These are phyloP conservation scores for Ascaphus truei DNA, from an alignment of 2,113 vertebrate species.

Conservation along the genomic window DNA sequence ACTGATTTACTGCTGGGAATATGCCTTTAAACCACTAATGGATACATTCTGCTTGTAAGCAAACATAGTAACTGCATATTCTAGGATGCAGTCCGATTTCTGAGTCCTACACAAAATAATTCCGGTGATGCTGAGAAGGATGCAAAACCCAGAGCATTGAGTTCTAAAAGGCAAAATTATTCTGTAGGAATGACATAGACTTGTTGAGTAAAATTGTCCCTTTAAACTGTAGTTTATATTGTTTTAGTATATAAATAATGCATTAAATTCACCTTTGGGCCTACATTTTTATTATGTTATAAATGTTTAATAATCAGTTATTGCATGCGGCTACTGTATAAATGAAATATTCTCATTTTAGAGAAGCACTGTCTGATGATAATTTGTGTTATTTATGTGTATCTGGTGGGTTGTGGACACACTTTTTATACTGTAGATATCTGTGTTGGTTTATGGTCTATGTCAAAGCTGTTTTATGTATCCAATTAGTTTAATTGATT, in stretches of 20 bases:
- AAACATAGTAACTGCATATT: no score
- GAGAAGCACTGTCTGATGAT: background rate
- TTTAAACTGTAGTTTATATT: conserved; percentile 18
- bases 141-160: no score
- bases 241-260: conserved; percentile 27
- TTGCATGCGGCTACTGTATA: conserved; percentile 11
- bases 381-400: conserved; percentile 28
- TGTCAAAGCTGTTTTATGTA: conserved; percentile 20
- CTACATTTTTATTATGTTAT: conserved; percentile 25
- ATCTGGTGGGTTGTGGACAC: conserved; percentile 2
- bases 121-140: no score
- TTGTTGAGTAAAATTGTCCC: conserved; percentile 2
- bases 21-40: no score
- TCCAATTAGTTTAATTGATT: conserved; percentile 38
- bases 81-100: no score
- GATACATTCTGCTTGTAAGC: no score
- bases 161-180: no score
- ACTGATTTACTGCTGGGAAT: no score
- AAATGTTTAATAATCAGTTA: conserved; percentile 36
- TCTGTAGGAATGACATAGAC: no score
- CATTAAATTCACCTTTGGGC: conserved; percentile 6
- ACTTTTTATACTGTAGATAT: conserved; percentile 30
- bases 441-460: conserved; percentile 26
- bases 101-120: no score
- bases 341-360: background rate